Evolutionary conservation across 2,888 invertebrate genomes (phyloP).

Genomic region (Trileptium ribeirensis): DNA sequence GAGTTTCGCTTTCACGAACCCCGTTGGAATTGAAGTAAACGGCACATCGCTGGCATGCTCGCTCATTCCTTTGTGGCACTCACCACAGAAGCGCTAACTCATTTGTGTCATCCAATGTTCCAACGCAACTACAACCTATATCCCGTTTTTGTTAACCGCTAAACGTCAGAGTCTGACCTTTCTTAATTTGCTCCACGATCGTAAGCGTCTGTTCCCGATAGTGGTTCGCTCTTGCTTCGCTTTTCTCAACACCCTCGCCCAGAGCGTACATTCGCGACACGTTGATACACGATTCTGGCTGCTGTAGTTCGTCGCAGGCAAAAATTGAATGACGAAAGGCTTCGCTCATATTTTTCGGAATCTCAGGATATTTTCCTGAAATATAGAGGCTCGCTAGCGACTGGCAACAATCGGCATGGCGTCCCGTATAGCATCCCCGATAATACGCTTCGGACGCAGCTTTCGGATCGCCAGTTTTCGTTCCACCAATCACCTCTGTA

Average conservation of each 20-base stretch:
- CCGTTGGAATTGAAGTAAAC: too few species aligned
- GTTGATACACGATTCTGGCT: not conserved
- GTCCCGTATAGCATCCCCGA: not conserved
- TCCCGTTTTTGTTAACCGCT: not conserved
- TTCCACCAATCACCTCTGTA: not conserved
- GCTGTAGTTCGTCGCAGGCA: not conserved
- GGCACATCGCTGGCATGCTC: too few species aligned
- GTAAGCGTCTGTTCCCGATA: not conserved
- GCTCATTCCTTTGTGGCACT: too few species aligned
- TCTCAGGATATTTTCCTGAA: not conserved
- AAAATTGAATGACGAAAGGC: not conserved
- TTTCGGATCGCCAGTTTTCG: not conserved
- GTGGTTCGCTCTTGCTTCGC: not conserved
- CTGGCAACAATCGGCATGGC: not conserved
- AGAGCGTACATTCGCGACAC: not conserved
- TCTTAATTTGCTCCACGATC: not conserved
- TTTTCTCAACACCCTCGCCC: not conserved
- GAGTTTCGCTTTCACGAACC: too few species aligned
- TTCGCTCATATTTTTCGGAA: not conserved
- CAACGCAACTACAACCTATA: too few species aligned
- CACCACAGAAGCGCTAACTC: too few species aligned
- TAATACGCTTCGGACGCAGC: not conserved
- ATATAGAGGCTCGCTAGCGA: not conserved
- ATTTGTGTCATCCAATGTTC: too few species aligned
- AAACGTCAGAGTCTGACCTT: not conserved